These are phyloP conservation scores for Lathamus discolor DNA, from an alignment of 2,113 vertebrate genomes.

Conservation along the genomic window DNA sequence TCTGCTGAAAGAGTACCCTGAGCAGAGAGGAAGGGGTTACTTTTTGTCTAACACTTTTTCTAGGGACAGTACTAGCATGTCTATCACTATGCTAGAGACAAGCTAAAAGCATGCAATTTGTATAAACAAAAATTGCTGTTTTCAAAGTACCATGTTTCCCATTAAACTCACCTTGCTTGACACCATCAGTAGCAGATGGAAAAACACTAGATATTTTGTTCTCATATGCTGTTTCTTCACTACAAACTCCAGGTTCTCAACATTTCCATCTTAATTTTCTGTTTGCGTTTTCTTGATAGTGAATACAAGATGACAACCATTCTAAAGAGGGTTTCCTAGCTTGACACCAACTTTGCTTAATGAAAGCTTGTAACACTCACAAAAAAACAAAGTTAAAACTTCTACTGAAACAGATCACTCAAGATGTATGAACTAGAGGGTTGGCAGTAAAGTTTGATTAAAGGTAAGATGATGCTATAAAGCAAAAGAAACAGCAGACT, in stretches of 20 bases:
- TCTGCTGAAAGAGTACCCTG: not conserved
- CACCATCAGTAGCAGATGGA: not conserved
- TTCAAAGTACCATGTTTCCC: not conserved
- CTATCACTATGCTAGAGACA: not conserved
- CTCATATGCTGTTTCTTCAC: not conserved
- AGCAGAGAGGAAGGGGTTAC: not conserved
- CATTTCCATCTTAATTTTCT: not conserved
- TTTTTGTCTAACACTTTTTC: not conserved
- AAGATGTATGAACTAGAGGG: not conserved
- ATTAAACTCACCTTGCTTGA: not conserved
- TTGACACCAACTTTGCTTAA: not conserved
- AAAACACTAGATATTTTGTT: not conserved
- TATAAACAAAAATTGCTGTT: not conserved
- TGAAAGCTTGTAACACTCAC: not conserved
- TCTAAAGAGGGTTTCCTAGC: not conserved
- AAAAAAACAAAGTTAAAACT: not conserved
- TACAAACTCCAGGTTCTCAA: not conserved
- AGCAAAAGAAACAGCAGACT: not conserved
- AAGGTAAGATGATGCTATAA: not conserved
- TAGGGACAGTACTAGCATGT: not conserved
- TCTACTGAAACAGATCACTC: not conserved
- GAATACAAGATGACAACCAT: not conserved
- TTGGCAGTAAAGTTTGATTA: not conserved
- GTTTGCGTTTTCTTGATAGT: not conserved
- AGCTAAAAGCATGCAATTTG: not conserved